Percentiles rank a stretch among this genome's conserved stretches.
phyloP scores from a whole-genome alignment of 1,140 invertebrate species.

The Akabosia matsudoensis region DNA sequence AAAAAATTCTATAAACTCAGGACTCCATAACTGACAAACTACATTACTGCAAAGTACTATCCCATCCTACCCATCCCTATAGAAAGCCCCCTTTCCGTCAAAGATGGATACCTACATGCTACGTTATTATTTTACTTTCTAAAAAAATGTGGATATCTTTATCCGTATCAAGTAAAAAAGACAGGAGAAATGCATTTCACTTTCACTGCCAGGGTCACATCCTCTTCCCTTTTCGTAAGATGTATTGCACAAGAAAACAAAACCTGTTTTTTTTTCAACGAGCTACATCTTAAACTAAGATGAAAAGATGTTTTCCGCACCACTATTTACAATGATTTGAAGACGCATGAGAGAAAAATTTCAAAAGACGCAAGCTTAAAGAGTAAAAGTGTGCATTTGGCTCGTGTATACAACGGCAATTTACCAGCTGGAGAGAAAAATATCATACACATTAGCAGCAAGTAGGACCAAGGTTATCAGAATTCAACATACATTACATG shows the following conservation, averaged over 20 bases:
- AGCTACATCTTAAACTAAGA: background rate
- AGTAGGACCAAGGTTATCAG: too few relatives aligned
- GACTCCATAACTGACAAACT: background rate
- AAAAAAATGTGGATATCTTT: too few relatives aligned
- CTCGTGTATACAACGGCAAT: background rate
- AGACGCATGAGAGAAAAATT: background rate
- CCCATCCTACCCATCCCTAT: background rate
- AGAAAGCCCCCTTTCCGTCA: background rate
- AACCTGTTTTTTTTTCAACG: background rate
- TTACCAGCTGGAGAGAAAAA: constrained; percentile 15
- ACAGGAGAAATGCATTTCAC: constrained; percentile 10
- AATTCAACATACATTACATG: too few relatives aligned
- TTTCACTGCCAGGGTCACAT: constrained; percentile 19
- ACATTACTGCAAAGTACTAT: background rate
- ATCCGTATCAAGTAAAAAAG: background rate
- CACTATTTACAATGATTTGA: background rate
- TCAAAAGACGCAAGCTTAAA: background rate
- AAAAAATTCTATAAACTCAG: background rate
- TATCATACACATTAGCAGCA: background rate
- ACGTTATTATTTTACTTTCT: background rate
- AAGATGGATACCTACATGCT: background rate
- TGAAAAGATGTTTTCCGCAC: background rate
- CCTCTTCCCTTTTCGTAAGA: background rate
- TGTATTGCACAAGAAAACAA: background rate
- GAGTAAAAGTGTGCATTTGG: background rate